phyloP scores from a whole-genome alignment of 2,797 vertebrate species.

The Notolepis coatsorum region DNA sequence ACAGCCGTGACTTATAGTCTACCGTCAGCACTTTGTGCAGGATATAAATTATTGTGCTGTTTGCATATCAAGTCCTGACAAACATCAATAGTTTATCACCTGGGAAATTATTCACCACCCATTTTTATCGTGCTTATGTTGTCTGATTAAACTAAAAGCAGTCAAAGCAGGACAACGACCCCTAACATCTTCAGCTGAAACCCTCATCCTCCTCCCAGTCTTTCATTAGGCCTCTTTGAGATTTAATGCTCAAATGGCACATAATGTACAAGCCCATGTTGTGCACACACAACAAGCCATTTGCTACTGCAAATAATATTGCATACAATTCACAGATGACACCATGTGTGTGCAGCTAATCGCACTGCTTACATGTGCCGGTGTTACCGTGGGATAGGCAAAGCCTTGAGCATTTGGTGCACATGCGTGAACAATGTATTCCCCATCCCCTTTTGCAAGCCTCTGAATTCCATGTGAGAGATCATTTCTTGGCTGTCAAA shows the following conservation, averaged over 20 bases:
- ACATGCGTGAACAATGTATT: conserved; percentile 8
- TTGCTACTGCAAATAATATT: conserved; percentile 15
- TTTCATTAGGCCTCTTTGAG: conserved; percentile 44
- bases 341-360: conserved; percentile 16
- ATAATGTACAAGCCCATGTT: not conserved
- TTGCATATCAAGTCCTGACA: conserved; percentile 72
- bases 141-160: conserved; percentile 83
- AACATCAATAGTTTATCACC: conserved; percentile 80
- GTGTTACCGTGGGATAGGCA: too few species aligned
- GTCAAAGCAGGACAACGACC: conserved; percentile 61
- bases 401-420: too few species aligned
- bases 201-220: conserved; percentile 17
- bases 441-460: conserved; percentile 12
- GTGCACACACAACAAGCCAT: not conserved
- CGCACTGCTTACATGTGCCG: too few species aligned
- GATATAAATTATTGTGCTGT: conserved; percentile 72
- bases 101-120: conserved; percentile 69
- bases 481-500: conserved; percentile 80
- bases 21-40: conserved; percentile 65
- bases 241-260: not conserved
- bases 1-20: conserved; percentile 60
- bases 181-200: conserved; percentile 57
- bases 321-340: not conserved
- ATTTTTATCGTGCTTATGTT: conserved; percentile 71
- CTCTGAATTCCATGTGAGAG: conserved; percentile 63